Conservation (phyloP, 1,140 invertebrate species). For the Probaryconus sp. region DNA sequence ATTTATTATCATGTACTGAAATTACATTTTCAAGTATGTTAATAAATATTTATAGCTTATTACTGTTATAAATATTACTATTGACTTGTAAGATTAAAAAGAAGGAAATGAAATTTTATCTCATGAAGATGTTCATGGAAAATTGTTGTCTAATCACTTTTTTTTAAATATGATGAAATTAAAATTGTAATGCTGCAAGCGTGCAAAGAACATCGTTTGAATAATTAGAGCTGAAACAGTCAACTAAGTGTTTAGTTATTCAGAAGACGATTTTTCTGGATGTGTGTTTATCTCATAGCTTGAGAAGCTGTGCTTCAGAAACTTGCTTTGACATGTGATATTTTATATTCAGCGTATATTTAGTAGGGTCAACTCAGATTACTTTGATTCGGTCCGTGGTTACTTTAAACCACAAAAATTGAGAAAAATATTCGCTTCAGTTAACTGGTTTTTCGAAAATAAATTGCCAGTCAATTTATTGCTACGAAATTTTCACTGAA, state of each 20-base stretch:
- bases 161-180: no score
- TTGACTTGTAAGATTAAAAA: no score
- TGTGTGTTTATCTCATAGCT: not conserved
- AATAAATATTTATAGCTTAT: no score
- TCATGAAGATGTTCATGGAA: conserved; percentile 1
- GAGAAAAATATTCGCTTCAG: conserved; percentile 1
- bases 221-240: not conserved
- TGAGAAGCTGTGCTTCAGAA: conserved; percentile 2
- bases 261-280: conserved; percentile 12
- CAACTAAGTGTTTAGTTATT: conserved; percentile 9
- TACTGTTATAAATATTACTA: no score
- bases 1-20: no score
- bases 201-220: conserved; percentile 5
- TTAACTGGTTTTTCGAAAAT: not conserved
- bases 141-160: no score
- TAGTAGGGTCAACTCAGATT: conserved; percentile 31
- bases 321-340: conserved; percentile 28
- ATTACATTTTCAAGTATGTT: no score
- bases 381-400: not conserved
- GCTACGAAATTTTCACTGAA: not conserved
- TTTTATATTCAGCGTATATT: conserved; percentile 14
- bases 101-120: no score
- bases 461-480: not conserved
- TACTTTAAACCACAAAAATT: conserved; percentile 17
- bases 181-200: conserved; percentile 3